Percentiles rank a stretch among this genome's conserved stretches.
Evolutionary conservation across 2,113 vertebrate species (phyloP).

Genomic region (Stigmatopora argus): DNA sequence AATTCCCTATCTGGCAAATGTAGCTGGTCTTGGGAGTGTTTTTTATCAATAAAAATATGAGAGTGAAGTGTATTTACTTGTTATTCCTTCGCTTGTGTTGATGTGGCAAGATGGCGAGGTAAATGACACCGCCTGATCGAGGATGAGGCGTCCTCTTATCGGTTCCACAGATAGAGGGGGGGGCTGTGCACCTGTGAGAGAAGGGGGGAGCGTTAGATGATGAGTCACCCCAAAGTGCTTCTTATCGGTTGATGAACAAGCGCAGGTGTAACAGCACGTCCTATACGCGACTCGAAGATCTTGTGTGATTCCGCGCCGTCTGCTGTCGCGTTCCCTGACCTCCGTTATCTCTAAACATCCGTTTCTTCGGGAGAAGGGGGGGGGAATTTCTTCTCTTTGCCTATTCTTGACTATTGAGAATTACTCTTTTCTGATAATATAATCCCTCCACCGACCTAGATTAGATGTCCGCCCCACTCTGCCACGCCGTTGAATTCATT

Average conservation of each 20-base stretch:
- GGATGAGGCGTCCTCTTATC: slow-evolving; percentile 34
- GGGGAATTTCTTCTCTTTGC: slow-evolving; percentile 17
- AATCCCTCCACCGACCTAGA: slow-evolving; percentile 45
- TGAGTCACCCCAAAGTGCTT: slow-evolving; percentile 41
- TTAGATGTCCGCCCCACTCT: slow-evolving; percentile 23
- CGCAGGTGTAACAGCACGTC: slow-evolving; percentile 4
- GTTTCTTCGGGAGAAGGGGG: slow-evolving; percentile 25
- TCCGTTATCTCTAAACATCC: slow-evolving; percentile 37
- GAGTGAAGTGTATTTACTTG: neutral
- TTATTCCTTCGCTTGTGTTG: slow-evolving; percentile 29
- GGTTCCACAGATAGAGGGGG: slow-evolving; percentile 20
- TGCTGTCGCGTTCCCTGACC: slow-evolving; percentile 19
- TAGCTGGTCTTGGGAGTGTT: neutral
- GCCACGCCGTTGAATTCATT: slow-evolving; percentile 21
- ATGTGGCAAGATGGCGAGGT: slow-evolving; percentile 37
- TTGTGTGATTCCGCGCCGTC: neutral
- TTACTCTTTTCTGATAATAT: slow-evolving; percentile 55
- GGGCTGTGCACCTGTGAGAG: slow-evolving; percentile 13
- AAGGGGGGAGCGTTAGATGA: slow-evolving; percentile 7
- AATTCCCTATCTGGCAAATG: neutral
- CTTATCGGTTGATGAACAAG: slow-evolving; percentile 34
- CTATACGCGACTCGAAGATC: slow-evolving; percentile 7
- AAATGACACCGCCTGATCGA: slow-evolving; percentile 46
- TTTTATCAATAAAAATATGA: slow-evolving; percentile 4
- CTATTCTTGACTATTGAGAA: slow-evolving; percentile 32